These are phyloP conservation scores for Lethrus apterus DNA, from an alignment of 1,140 invertebrate genomes.

Conservation along the genomic window DNA sequence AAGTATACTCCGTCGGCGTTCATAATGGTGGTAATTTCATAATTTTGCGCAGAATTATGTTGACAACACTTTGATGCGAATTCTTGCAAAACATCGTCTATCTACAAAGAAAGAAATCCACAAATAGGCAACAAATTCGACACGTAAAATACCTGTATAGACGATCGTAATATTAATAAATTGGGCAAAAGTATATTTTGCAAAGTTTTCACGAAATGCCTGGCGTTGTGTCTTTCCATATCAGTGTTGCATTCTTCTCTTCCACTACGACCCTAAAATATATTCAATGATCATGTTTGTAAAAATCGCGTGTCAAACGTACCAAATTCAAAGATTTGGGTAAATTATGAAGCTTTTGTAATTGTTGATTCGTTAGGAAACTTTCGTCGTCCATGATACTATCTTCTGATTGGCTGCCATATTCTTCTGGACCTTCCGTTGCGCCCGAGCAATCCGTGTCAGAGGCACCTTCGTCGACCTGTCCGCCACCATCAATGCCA, in stretches of 20 bases:
- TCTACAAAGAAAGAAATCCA: constrained; percentile 40
- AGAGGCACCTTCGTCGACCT: constrained; percentile 46
- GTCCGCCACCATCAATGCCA: constrained; percentile 49
- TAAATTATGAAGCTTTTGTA: constrained; percentile 54
- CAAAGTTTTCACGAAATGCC: constrained; percentile 66
- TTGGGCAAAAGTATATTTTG: constrained; percentile 62
- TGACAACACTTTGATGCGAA: constrained; percentile 88
- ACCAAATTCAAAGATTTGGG: constrained; percentile 54
- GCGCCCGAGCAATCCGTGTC: constrained; percentile 60
- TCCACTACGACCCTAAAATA: constrained; percentile 43
- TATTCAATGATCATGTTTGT: constrained; percentile 11
- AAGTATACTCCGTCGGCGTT: constrained; percentile 93
- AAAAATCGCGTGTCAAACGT: constrained; percentile 23
- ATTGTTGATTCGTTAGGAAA: constrained; percentile 46
- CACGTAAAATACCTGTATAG: constrained; percentile 54
- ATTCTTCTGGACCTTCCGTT: constrained; percentile 64
- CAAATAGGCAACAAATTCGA: constrained; percentile 7
- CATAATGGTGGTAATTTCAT: constrained; percentile 67
- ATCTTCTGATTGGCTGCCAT: constrained; percentile 46
- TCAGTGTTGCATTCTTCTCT: constrained; percentile 64
- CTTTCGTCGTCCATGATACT: constrained; percentile 45
- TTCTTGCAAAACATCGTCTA: constrained; percentile 83
- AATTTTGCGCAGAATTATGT: constrained; percentile 58
- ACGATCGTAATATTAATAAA: constrained; percentile 61
- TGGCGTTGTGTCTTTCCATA: constrained; percentile 69